Conservation (phyloP, 2,797 vertebrate species). For the Hozukius guyotensis region DNA sequence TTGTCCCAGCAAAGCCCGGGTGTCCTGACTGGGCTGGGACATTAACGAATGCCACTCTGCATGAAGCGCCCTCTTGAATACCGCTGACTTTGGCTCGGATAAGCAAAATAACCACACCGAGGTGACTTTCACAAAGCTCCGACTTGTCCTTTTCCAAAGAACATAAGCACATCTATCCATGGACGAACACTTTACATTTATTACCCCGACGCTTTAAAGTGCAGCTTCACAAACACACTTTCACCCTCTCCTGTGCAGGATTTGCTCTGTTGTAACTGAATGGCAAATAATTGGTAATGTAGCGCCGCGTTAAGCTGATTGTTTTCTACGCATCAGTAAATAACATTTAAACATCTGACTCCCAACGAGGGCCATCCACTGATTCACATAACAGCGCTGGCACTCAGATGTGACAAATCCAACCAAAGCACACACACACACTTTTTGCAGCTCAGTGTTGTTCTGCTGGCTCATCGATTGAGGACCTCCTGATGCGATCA, state of each 20-base stretch:
- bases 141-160: constrained; percentile 1
- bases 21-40: constrained; percentile 17
- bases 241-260: constrained; percentile 9
- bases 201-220: background rate
- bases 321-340: constrained; percentile 61
- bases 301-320: constrained; percentile 59
- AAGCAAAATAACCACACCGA: constrained; percentile 19
- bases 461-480: constrained; percentile 41
- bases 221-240: background rate
- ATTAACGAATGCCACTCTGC: constrained; percentile 49
- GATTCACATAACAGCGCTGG: constrained; percentile 35
- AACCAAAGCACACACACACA: background rate
- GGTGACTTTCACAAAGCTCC: constrained; percentile 58
- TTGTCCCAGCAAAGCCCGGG: constrained; percentile 40
- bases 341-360: constrained; percentile 63
- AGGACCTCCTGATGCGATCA: constrained; percentile 49
- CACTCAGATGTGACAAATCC: constrained; percentile 58
- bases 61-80: constrained; percentile 35
- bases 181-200: background rate
- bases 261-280: constrained; percentile 36
- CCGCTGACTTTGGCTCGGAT: constrained; percentile 33
- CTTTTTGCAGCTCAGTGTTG: constrained; percentile 26
- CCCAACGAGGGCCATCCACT: constrained; percentile 24
- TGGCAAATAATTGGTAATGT: constrained; percentile 56
- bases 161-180: background rate